Percentiles rank a stretch among this genome's conserved stretches.
phyloP scores from a whole-genome alignment of 2,797 vertebrate species.

The Pterois miles region DNA sequence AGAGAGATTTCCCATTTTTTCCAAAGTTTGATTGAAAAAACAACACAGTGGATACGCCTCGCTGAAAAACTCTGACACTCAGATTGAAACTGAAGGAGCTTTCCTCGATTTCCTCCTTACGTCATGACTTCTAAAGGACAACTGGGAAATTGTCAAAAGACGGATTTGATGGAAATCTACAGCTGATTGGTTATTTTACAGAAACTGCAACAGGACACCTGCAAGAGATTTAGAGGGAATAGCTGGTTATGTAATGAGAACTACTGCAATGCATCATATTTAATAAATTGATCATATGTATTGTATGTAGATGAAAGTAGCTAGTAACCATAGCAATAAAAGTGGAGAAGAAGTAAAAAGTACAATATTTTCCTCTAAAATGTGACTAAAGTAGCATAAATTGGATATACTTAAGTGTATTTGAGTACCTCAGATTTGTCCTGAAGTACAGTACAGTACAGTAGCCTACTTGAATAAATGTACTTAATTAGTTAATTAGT shows the following conservation, averaged over 20 bases:
- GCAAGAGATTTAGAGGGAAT: constrained; percentile 54
- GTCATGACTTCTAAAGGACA: constrained; percentile 12
- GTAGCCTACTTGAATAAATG: no score
- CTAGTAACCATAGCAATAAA: no score
- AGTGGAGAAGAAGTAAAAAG: no score
- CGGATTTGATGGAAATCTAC: constrained; percentile 30
- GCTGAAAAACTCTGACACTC: not conserved
- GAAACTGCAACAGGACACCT: constrained; percentile 44
- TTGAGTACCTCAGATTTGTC: no score
- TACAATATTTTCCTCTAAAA: no score
- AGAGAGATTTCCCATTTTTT: constrained; percentile 34
- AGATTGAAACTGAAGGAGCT: not conserved
- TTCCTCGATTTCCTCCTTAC: constrained; percentile 17
- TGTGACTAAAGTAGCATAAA: no score
- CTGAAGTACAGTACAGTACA: no score
- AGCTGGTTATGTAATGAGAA: constrained; percentile 20
- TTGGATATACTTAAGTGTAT: no score
- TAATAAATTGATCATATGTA: no score
- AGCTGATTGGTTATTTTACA: constrained; percentile 45
- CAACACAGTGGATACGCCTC: not conserved
- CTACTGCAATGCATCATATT: not conserved
- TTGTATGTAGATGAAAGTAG: no score
- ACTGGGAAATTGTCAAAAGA: constrained; percentile 32
- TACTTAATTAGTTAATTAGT: no score
- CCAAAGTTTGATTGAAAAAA: constrained; percentile 14